Conservation (phyloP, 2,797 vertebrate genomes). For the Gadopsis bispinosus region DNA sequence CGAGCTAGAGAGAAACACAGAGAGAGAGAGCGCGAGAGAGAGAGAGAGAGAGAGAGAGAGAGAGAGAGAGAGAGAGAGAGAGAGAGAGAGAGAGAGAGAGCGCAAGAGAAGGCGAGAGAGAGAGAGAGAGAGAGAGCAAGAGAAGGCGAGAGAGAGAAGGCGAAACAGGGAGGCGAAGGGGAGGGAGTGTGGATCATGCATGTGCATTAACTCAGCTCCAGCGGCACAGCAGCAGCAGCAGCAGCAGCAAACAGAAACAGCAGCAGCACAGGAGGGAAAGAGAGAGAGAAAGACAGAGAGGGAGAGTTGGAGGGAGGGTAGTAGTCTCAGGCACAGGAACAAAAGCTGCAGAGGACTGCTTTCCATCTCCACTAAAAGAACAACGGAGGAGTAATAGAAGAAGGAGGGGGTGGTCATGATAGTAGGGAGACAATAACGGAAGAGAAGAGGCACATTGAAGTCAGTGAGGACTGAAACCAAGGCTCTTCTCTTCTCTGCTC, state of each 20-base stretch:
- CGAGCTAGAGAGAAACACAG: conserved; percentile 60
- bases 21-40: too few relatives aligned
- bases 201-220: conserved; percentile 86
- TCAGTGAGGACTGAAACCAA: conserved; percentile 74
- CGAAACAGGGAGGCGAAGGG: conserved; percentile 72
- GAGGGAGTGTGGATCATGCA: conserved; percentile 84
- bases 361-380: conserved; percentile 82
- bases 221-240: conserved; percentile 75
- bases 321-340: conserved; percentile 80
- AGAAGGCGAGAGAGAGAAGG: conserved; percentile 64
- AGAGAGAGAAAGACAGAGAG: conserved; percentile 71
- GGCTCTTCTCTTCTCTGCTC: conserved; percentile 74
- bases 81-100: conserved; percentile 51
- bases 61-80: too few relatives aligned
- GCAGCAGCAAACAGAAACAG: conserved; percentile 73
- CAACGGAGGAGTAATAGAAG: conserved; percentile 75
- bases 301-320: conserved; percentile 82
- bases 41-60: too few relatives aligned
- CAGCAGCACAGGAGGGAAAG: conserved; percentile 73
- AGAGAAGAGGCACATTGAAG: conserved; percentile 72
- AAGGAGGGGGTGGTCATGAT: conserved; percentile 73
- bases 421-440: conserved; percentile 76
- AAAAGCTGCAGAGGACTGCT: conserved; percentile 88
- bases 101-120: conserved; percentile 72
- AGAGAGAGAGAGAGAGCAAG: conserved; percentile 32